Evolutionary conservation across 2,888 invertebrate species (phyloP).

Genomic region (Megastigmus dorsalis): DNA sequence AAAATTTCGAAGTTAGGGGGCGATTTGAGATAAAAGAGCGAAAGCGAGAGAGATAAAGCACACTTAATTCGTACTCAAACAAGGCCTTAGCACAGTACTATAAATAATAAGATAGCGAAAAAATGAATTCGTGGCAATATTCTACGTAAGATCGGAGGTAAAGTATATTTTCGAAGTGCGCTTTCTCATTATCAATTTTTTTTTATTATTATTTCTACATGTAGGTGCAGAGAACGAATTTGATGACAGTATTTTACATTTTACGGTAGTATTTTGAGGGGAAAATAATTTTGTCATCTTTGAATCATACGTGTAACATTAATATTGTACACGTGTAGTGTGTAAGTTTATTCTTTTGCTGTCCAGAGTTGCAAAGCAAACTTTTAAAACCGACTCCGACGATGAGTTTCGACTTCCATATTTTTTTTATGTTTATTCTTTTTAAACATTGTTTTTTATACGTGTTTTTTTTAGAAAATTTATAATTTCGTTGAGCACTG

Average conservation of each 20-base stretch:
- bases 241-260: slow-evolving; percentile 66
- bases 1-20: slow-evolving; percentile 10
- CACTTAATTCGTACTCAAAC: slow-evolving; percentile 50
- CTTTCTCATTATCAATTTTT: slow-evolving; percentile 56
- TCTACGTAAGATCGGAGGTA: slow-evolving; percentile 32
- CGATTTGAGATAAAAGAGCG: not conserved
- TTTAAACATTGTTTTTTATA: slow-evolving; percentile 64
- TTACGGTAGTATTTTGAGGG: slow-evolving; percentile 43
- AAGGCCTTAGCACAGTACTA: slow-evolving; percentile 60
- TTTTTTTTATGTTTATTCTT: slow-evolving; percentile 14
- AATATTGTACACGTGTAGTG: slow-evolving; percentile 41
- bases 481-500: slow-evolving; percentile 66
- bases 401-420: slow-evolving; percentile 22
- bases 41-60: slow-evolving; percentile 22
- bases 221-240: slow-evolving; percentile 56
- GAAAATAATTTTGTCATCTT: slow-evolving; percentile 42
- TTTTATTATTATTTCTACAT: slow-evolving; percentile 54
- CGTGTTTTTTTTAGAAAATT: slow-evolving; percentile 64
- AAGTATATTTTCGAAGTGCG: slow-evolving; percentile 30
- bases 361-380: not conserved
- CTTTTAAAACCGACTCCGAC: slow-evolving; percentile 12
- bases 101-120: slow-evolving; percentile 54
- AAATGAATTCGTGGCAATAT: slow-evolving; percentile 51
- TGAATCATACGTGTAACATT: slow-evolving; percentile 42
- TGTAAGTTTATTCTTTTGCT: slow-evolving; percentile 41